Conservation (phyloP, 2,113 vertebrate species). For the Bujurquina vittata region DNA sequence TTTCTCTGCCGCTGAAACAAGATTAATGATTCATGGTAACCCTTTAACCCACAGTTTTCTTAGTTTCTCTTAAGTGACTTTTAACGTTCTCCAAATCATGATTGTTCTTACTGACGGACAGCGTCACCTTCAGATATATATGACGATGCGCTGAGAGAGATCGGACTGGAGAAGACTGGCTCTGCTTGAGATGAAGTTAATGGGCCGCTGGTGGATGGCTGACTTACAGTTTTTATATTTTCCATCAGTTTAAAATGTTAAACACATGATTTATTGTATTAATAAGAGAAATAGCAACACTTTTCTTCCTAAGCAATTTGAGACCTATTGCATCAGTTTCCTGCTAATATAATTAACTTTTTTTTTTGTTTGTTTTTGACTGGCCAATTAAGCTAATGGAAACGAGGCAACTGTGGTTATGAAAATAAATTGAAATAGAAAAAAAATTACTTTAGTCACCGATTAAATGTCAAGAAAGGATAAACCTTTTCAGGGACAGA, state of each 20-base stretch:
- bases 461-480: not conserved
- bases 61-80: not conserved
- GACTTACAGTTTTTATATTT: conserved; percentile 6
- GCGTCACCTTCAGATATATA: not conserved
- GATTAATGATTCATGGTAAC: not conserved
- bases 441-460: not conserved
- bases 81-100: not conserved
- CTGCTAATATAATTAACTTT: conserved; percentile 11
- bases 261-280: conserved; percentile 30
- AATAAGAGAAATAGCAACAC: conserved; percentile 3
- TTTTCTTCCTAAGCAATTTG: conserved; percentile 25
- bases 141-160: not conserved
- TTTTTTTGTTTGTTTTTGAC: not conserved
- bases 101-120: not conserved
- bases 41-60: not conserved
- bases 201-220: not conserved
- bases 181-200: not conserved
- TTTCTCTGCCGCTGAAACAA: not conserved
- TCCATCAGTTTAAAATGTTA: not conserved
- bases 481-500: not conserved
- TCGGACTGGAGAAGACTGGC: not conserved
- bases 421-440: conserved; percentile 3
- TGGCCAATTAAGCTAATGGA: conserved; percentile 10
- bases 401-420: not conserved
- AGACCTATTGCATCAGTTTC: conserved; percentile 4